Evolutionary conservation across 2,113 vertebrate genomes (phyloP).

Genomic region (Sorex fumeus): DNA sequence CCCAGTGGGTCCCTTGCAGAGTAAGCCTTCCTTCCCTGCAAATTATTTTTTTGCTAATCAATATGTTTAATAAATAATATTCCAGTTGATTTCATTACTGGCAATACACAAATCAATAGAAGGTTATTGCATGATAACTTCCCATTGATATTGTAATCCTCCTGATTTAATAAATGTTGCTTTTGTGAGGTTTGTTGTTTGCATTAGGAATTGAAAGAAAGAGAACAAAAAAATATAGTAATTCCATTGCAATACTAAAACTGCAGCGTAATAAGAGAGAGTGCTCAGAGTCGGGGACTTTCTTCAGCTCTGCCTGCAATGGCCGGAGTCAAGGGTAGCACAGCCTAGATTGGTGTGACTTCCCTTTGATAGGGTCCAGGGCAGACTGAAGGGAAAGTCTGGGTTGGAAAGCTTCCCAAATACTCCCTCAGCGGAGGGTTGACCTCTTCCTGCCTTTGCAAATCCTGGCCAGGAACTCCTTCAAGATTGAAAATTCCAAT

Average conservation of each 20-base stretch:
- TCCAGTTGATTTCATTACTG: slow-evolving; percentile 84
- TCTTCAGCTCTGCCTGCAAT: not conserved
- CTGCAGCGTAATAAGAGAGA: slow-evolving; percentile 16
- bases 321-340: not conserved
- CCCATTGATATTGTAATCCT: slow-evolving; percentile 82
- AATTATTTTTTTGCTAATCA: slow-evolving; percentile 85
- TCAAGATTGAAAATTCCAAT: slow-evolving; percentile 45
- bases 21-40: not conserved
- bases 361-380: not conserved
- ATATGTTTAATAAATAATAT: slow-evolving; percentile 85
- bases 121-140: slow-evolving; percentile 84
- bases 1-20: slow-evolving; percentile 64
- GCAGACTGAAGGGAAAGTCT: slow-evolving; percentile 31
- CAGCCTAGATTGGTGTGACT: not conserved
- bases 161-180: slow-evolving; percentile 81
- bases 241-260: slow-evolving; percentile 61
- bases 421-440: not conserved
- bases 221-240: slow-evolving; percentile 48
- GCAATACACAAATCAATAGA: slow-evolving; percentile 84
- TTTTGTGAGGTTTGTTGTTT: slow-evolving; percentile 77
- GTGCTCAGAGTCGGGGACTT: not conserved
- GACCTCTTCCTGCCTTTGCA: slow-evolving; percentile 54
- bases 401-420: not conserved
- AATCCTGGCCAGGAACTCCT: slow-evolving; percentile 30
- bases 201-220: slow-evolving; percentile 65